A percentile compares a stretch with the other conserved stretches of the same genome.
phyloP scores from a whole-genome alignment of 2,113 vertebrate genomes.

The Leucopsar rothschildi region DNA sequence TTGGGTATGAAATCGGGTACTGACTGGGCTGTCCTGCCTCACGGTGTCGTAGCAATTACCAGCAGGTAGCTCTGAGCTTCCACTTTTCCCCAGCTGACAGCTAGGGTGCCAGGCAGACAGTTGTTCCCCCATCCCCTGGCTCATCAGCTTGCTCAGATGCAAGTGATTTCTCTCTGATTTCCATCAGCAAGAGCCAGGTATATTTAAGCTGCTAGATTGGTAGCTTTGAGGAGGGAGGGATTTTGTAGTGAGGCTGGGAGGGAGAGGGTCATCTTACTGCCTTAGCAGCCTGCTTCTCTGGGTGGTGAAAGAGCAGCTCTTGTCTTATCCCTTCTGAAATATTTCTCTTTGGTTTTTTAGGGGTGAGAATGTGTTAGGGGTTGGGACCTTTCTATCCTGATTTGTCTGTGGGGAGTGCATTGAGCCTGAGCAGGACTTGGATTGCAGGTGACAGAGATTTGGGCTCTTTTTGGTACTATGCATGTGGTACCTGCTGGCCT shows the following conservation, averaged over 20 bases:
- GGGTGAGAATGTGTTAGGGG: not conserved
- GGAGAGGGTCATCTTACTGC: accelerated
- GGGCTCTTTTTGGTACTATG: not conserved
- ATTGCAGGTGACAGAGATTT: not conserved
- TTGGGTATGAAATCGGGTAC: not conserved
- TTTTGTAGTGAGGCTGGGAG: accelerated
- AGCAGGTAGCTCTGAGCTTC: not conserved
- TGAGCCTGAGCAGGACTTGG: not conserved
- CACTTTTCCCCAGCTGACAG: not conserved
- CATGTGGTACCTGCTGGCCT: not conserved
- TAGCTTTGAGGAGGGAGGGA: accelerated
- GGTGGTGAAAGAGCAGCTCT: not conserved
- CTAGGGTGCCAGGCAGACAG: not conserved
- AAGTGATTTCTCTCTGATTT: not conserved
- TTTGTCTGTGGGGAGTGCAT: accelerated
- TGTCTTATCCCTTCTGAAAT: not conserved
- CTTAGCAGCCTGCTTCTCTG: not conserved
- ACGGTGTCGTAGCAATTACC: not conserved
- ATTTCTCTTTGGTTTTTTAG: not conserved
- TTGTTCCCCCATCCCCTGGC: not conserved
- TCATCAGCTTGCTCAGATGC: not conserved
- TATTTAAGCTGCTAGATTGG: not conserved
- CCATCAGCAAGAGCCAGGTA: not conserved
- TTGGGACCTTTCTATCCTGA: not conserved
- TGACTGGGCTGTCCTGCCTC: not conserved